A percentile compares a stretch with the other conserved stretches of the same genome.
These are phyloP conservation scores for Magallana nippona DNA, from an alignment of 2,888 invertebrate species.

Conservation along the genomic window DNA sequence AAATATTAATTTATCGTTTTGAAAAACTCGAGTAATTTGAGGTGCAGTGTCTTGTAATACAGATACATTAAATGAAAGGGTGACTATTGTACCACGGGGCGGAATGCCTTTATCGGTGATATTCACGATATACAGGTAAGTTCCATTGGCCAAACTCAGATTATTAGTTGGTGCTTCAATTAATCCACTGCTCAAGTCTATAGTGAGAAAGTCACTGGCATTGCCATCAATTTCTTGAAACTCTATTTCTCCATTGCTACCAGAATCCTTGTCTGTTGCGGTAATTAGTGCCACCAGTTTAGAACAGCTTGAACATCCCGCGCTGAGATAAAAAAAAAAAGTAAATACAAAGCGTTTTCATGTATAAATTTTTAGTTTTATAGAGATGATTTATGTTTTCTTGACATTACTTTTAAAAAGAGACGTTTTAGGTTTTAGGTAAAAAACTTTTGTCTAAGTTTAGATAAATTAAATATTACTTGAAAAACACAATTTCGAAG, in stretches of 20 bases:
- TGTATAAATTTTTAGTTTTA: neutral
- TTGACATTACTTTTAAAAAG: no score
- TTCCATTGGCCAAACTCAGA: neutral
- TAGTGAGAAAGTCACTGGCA: neutral
- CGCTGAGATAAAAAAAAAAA: neutral
- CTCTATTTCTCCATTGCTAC: conserved; percentile 1
- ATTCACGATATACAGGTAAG: neutral
- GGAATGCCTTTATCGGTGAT: neutral
- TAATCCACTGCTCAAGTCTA: neutral
- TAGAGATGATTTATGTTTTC: no score
- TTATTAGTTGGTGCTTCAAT: neutral
- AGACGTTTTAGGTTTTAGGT: no score
- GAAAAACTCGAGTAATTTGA: neutral
- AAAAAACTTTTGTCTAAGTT: no score
- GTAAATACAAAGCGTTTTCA: neutral
- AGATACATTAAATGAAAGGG: neutral
- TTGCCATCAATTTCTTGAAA: neutral
- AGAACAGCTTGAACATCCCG: neutral
- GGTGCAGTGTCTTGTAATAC: neutral
- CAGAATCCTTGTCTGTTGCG: conserved; percentile 26
- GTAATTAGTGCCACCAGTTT: conserved; percentile 1
- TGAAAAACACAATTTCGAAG: neutral
- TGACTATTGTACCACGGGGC: neutral
- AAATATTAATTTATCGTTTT: neutral
- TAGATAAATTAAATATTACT: neutral